Percentiles rank a stretch among this genome's conserved stretches.
Evolutionary conservation across 2,888 invertebrate genomes (phyloP).

Genomic region (Eristalinus sepulchralis): DNA sequence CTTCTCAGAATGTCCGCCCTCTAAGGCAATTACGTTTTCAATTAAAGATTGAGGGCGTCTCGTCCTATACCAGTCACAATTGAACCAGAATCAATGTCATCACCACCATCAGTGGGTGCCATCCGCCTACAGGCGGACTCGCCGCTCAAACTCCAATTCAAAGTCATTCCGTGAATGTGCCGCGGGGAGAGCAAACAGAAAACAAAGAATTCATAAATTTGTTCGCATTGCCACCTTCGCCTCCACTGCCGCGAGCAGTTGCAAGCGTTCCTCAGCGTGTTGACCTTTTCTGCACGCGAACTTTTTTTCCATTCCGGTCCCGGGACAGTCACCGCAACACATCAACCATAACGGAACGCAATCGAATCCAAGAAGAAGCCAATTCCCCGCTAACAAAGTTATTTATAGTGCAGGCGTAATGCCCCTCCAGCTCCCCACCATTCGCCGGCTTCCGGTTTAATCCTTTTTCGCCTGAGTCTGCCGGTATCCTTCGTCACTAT

Average conservation of each 20-base stretch:
- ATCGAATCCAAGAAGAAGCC: conserved; percentile 59
- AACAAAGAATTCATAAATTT: neutral
- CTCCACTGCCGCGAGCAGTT: neutral
- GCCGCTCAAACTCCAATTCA: no score
- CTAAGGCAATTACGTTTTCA: neutral
- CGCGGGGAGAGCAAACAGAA: neutral
- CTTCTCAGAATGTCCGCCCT: neutral
- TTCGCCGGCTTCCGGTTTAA: neutral
- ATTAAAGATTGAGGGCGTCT: neutral
- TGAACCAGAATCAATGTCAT: neutral
- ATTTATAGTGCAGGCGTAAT: conserved; percentile 46
- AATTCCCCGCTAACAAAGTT: conserved; percentile 58
- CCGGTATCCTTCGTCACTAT: conserved; percentile 6
- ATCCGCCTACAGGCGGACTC: no score
- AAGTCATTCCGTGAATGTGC: neutral
- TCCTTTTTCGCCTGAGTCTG: conserved; percentile 35
- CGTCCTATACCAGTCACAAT: no score
- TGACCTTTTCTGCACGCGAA: conserved; percentile 67
- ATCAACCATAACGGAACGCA: conserved; percentile 49
- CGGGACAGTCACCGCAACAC: conserved; percentile 11
- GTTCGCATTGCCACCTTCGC: neutral
- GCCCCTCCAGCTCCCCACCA: neutral
- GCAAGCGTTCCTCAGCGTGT: conserved; percentile 47
- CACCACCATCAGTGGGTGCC: neutral
- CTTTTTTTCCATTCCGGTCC: conserved; percentile 20